Percentiles rank a stretch among this genome's conserved stretches.
Conservation (phyloP, 2,113 vertebrate species). For the Pleuronectes platessa region DNA sequence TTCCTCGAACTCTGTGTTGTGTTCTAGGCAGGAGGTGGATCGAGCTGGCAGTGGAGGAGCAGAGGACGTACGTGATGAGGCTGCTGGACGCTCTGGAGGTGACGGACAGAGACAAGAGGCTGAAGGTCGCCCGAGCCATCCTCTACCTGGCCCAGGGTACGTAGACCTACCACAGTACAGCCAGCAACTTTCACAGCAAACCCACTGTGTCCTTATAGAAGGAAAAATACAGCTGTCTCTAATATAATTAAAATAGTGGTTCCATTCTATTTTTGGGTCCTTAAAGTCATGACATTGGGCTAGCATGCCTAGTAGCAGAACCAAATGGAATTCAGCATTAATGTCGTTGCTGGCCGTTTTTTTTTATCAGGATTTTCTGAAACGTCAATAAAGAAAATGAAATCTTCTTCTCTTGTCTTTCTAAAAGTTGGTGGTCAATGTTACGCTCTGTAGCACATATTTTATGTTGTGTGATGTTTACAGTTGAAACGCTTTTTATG, state of each 20-base stretch:
- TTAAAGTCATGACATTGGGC: too few relatives aligned
- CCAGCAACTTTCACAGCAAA: neutral
- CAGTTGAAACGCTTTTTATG: too few relatives aligned
- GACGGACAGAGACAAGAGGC: conserved; percentile 89
- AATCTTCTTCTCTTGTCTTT: too few relatives aligned
- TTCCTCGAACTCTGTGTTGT: neutral
- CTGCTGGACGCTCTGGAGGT: conserved; percentile 94
- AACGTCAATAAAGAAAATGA: too few relatives aligned
- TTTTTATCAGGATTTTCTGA: too few relatives aligned
- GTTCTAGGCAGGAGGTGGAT: conserved; percentile 86
- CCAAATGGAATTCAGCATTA: neutral
- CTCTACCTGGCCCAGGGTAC: conserved; percentile 96
- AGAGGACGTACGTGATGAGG: conserved; percentile 90
- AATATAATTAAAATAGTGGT: neutral
- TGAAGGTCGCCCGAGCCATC: conserved; percentile 90
- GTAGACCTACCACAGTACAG: neutral
- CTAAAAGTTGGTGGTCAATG: too few relatives aligned
- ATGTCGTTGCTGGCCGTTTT: too few relatives aligned
- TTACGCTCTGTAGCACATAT: too few relatives aligned
- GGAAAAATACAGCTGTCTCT: neutral
- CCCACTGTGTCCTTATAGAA: neutral
- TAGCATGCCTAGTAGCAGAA: neutral
- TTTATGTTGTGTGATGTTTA: too few relatives aligned
- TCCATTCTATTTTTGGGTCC: neutral
- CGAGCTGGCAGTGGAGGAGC: conserved; percentile 84